Evolutionary conservation across 2,888 invertebrate genomes (phyloP).

Genomic region (Blastobasis lacticolella): DNA sequence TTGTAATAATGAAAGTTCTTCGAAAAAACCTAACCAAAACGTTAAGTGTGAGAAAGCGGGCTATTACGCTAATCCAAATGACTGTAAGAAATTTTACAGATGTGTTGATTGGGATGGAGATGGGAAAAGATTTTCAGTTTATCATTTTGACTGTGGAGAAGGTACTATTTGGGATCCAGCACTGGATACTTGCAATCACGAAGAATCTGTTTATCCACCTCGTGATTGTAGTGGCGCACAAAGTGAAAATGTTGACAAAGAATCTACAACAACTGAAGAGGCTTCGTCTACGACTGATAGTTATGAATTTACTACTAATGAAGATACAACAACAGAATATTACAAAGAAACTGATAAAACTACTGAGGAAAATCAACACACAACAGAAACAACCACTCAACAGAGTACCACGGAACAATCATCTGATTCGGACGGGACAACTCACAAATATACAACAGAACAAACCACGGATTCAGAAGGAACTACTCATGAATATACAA

Average conservation of each 20-base stretch:
- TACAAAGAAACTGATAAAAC: constrained; percentile 8
- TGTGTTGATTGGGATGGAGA: constrained; percentile 77
- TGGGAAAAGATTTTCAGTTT: constrained; percentile 73
- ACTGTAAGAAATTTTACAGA: constrained; percentile 79
- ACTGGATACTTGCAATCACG: constrained; percentile 79
- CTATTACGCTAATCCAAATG: constrained; percentile 73
- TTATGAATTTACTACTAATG: constrained; percentile 23
- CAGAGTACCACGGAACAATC: constrained; percentile 14
- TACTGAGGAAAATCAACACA: constrained; percentile 12
- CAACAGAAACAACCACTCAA: constrained; percentile 17
- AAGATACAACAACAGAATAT: constrained; percentile 10
- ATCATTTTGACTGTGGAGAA: constrained; percentile 78
- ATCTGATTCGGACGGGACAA: constrained; percentile 20
- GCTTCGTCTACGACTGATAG: constrained; percentile 14
- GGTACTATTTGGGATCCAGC: constrained; percentile 83
- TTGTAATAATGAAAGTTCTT: constrained; percentile 20
- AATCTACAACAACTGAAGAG: constrained; percentile 16
- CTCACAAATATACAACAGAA: constrained; percentile 17
- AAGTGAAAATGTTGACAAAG: constrained; percentile 24
- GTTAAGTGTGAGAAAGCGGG: constrained; percentile 73
- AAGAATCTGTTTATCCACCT: constrained; percentile 77
- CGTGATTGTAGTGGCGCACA: constrained; percentile 52
- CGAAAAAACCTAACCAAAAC: constrained; percentile 35
- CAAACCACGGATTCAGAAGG: constrained; percentile 15
- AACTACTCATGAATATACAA: constrained; percentile 21